Evolutionary conservation across 2,888 invertebrate species (phyloP), one percentile per base, ranked within the genome.

Genomic region (Esperia sulphurella): DNA sequence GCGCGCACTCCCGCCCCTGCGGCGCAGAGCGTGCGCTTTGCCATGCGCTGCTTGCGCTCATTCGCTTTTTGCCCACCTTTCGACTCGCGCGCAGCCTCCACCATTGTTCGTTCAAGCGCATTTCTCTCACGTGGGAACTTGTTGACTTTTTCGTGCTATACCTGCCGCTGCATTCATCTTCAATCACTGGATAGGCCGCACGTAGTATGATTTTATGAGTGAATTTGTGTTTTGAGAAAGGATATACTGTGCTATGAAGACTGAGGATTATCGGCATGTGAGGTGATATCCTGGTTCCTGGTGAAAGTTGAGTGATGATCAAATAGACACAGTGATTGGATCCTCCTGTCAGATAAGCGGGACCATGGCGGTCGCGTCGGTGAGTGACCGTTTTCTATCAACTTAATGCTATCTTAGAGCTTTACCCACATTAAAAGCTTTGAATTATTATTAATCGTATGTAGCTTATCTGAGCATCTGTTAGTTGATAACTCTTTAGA

Each of bases 61-160:
- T 86, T 87, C 85, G 77, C 83, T 88, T 88, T 89, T 89, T 89
- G 87, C 84, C 79, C 79, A 81, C 88, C 88, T 89, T 87, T 88
- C 88, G 83, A 86, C 83, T 78, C 85, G 74, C 83, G 84, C 87
- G 88, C 86, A 85, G 74, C 79, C 73, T 80, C 77, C 75, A 74
- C 75, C 65, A 81, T 85, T 84, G 81, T 82, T 76, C 57, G 61
- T 52, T 56, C 64, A 65, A 70, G 71, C 69, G 80, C 87, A 83
- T 88, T 87, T 89, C 88, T 82, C 86, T 80, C 75, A 73, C 87
- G 88, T 89, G 88, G 80, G 88, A 89, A 87, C 75, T n/a, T 64
- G 58, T 66, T 61, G 65, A 61, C 75, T 75, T 76, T 66, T 77
- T 77, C 75, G 86, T 86, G 85, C 73, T 74, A 79, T 82, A 84